These are phyloP conservation scores for Drosophila mimetica DNA, from an alignment of 2,888 invertebrate genomes.

Conservation along the genomic window DNA sequence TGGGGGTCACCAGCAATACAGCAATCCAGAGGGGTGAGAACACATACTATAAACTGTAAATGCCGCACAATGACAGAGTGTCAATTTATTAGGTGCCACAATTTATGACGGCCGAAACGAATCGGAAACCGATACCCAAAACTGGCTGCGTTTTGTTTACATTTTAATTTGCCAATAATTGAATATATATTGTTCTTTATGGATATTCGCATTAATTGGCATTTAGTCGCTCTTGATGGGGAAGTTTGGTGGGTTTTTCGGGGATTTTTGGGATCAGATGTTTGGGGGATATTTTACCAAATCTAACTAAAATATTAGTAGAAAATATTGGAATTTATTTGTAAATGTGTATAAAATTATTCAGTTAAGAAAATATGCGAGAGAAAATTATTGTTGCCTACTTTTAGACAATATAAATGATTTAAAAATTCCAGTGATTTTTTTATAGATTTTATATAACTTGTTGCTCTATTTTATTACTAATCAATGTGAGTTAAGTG, in stretches of 20 bases:
- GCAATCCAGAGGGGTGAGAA: not conserved
- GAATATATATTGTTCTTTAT: conserved; percentile 41
- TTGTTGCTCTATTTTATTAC: no score
- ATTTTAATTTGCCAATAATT: conserved; percentile 45
- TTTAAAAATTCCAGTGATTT: no score
- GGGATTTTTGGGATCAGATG: not conserved
- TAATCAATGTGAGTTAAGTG: no score
- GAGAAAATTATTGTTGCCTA: no score
- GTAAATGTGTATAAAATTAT: not conserved
- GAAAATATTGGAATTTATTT: not conserved
- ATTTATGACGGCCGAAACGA: conserved; percentile 63
- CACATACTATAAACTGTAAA: conserved; percentile 70
- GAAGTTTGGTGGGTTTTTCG: not conserved
- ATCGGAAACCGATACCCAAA: conserved; percentile 33
- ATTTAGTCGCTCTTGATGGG: conserved; percentile 8
- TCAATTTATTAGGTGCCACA: conserved; percentile 79
- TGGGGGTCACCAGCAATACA: not conserved
- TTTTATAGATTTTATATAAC: no score
- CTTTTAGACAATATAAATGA: no score
- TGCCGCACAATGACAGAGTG: conserved; percentile 80
- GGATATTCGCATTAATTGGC: conserved; percentile 37
- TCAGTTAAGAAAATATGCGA: no score
- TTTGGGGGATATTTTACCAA: not conserved
- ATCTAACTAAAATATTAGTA: not conserved
- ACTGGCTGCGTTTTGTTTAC: conserved; percentile 35